phyloP scores from a whole-genome alignment of 2,113 vertebrate genomes.

The Lonchura striata region DNA sequence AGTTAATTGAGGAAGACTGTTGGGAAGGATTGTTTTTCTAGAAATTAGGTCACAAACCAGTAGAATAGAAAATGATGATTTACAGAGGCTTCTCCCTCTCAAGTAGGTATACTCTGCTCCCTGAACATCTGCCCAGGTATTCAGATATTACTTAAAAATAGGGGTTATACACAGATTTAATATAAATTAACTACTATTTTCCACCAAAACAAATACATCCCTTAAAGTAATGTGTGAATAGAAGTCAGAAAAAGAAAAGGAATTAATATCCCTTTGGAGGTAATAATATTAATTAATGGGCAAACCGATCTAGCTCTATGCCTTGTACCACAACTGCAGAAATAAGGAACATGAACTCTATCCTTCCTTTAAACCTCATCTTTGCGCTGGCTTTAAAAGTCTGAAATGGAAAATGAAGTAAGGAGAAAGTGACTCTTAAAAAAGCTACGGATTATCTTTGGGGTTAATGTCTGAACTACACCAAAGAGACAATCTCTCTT shows the following conservation, averaged over 20 bases:
- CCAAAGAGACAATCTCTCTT: neutral
- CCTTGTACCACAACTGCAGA: neutral
- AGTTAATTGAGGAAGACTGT: neutral
- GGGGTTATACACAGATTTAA: neutral
- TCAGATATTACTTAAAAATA: neutral
- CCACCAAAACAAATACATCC: neutral
- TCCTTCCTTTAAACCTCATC: neutral
- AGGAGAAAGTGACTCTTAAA: conserved; percentile 37
- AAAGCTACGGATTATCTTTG: neutral
- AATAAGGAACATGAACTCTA: neutral
- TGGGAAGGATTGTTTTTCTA: neutral
- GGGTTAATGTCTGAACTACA: neutral
- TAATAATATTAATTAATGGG: neutral
- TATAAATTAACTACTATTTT: neutral
- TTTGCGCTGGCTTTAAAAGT: neutral
- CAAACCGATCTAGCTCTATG: neutral
- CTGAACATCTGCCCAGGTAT: neutral
- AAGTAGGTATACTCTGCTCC: neutral
- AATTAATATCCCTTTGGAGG: neutral
- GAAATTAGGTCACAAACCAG: neutral
- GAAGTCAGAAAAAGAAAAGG: neutral
- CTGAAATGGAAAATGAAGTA: neutral
- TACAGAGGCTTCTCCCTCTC: neutral
- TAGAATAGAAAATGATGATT: neutral
- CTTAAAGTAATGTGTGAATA: neutral